Percentiles rank a stretch among this genome's conserved stretches.
Evolutionary conservation across 2,888 invertebrate species (phyloP).

Genomic region (Nezara viridula): DNA sequence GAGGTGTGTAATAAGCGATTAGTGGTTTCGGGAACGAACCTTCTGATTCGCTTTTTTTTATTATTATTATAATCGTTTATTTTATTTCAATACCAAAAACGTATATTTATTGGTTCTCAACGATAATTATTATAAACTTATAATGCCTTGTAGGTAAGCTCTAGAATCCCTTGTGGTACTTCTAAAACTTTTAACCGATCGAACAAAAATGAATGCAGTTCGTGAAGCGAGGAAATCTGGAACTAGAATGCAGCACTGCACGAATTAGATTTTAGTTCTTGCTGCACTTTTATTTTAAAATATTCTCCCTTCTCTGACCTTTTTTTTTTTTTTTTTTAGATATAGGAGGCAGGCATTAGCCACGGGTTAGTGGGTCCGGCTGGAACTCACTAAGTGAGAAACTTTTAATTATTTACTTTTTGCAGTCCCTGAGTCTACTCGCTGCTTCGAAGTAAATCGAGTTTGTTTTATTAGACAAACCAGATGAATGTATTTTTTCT

Average conservation of each 20-base stretch:
- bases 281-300: background rate
- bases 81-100: too few relatives aligned
- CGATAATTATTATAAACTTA: too few relatives aligned
- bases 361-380: background rate
- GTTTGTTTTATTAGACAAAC: background rate
- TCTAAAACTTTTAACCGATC: too few relatives aligned
- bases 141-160: too few relatives aligned
- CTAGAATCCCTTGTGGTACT: too few relatives aligned
- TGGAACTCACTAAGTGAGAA: constrained; percentile 1
- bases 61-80: too few relatives aligned
- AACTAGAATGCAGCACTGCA: background rate
- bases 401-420: constrained; percentile 21
- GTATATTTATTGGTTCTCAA: too few relatives aligned
- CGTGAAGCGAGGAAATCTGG: too few relatives aligned
- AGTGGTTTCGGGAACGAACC: too few relatives aligned
- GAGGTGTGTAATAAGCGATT: too few relatives aligned
- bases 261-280: background rate
- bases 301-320: background rate
- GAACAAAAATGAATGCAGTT: too few relatives aligned
- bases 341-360: background rate
- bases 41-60: too few relatives aligned
- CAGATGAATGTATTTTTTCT: background rate
- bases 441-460: background rate
- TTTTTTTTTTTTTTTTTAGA: background rate
- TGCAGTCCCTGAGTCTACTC: background rate